These are phyloP conservation scores for Hippolais icterina DNA, from an alignment of 2,113 vertebrate genomes.

Conservation along the genomic window DNA sequence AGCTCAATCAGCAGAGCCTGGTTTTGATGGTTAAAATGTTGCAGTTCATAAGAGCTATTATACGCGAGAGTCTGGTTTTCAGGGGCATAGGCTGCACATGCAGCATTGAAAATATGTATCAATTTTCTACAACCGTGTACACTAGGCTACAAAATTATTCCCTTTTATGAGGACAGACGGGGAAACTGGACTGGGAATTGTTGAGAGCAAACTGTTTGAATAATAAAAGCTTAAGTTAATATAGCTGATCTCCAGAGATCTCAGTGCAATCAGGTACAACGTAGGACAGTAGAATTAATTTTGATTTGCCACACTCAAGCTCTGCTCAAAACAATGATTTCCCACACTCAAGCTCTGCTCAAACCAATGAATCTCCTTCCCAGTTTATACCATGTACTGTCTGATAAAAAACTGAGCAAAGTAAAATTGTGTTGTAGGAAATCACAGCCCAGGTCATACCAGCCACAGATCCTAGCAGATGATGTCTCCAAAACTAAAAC, in stretches of 20 bases:
- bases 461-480: background rate
- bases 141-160: background rate
- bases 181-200: background rate
- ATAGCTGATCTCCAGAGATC: background rate
- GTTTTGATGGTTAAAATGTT: background rate
- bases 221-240: background rate
- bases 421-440: background rate
- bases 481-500: background rate
- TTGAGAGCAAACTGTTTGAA: background rate
- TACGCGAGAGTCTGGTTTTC: background rate
- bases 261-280: background rate
- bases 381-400: background rate
- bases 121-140: background rate
- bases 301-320: background rate
- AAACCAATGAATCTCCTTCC: background rate
- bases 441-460: background rate
- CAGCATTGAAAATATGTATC: background rate
- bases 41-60: background rate
- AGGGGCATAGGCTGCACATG: fast-evolving
- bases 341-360: background rate
- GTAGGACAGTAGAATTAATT: background rate
- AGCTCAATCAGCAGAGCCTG: background rate
- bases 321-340: background rate
- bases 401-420: background rate
- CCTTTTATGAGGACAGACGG: background rate